Conservation (phyloP, 2,888 invertebrate species). For the Agonopterix arenella region DNA sequence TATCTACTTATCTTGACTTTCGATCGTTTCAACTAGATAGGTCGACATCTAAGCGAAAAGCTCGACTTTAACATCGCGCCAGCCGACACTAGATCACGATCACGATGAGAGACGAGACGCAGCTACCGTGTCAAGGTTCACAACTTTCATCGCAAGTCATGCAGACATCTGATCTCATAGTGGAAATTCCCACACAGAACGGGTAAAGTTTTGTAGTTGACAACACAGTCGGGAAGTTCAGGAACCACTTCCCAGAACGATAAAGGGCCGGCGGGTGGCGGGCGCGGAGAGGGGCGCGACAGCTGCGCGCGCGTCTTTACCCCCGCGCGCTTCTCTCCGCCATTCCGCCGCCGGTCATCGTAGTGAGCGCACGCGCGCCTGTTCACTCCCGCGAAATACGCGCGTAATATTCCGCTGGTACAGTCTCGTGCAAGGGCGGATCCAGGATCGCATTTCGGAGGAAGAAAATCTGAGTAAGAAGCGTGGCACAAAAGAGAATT, state of each 20-base stretch:
- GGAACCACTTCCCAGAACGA: slow-evolving; percentile 77
- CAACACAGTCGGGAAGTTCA: slow-evolving; percentile 71
- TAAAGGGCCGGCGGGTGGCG: slow-evolving; percentile 56
- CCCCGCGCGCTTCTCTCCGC: slow-evolving; percentile 43
- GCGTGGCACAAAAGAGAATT: too few relatives aligned
- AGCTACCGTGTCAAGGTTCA: slow-evolving; percentile 54
- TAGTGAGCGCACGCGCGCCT: slow-evolving; percentile 30
- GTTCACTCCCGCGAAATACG: slow-evolving; percentile 28
- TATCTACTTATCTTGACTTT: slow-evolving; percentile 2
- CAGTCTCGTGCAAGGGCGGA: slow-evolving; percentile 13
- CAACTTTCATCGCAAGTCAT: slow-evolving; percentile 48
- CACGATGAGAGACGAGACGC: slow-evolving; percentile 13
- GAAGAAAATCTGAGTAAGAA: slow-evolving; percentile 2
- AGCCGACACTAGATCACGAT: neutral
- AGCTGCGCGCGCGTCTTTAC: slow-evolving; percentile 66
- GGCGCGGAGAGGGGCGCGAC: slow-evolving; percentile 49
- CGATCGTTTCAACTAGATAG: neutral
- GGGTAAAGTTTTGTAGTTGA: slow-evolving; percentile 37
- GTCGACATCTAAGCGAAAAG: slow-evolving; percentile 1
- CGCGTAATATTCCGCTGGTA: slow-evolving; percentile 48
- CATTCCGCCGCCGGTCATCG: slow-evolving; percentile 52
- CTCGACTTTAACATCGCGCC: neutral
- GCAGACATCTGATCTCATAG: slow-evolving; percentile 8
- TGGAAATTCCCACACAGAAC: slow-evolving; percentile 24
- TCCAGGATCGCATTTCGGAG: slow-evolving; percentile 15